These are phyloP conservation scores for Gymnocheta viridis DNA, from an alignment of 2,888 invertebrate species.

Conservation along the genomic window DNA sequence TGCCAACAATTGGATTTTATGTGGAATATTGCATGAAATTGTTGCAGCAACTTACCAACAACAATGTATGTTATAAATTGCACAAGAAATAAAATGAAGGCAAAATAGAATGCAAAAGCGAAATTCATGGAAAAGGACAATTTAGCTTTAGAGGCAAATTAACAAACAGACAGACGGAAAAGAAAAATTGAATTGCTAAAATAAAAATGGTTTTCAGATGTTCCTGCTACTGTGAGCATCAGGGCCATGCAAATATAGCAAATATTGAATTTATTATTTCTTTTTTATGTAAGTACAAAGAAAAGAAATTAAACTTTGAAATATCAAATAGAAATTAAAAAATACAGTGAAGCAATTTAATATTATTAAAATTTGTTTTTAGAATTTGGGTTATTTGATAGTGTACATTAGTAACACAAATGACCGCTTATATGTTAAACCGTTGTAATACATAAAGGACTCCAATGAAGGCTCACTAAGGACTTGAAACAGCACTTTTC, in stretches of 20 bases:
- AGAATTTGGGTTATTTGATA: too few relatives aligned
- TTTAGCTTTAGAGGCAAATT: conserved; percentile 22
- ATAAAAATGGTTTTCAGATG: conserved; percentile 22
- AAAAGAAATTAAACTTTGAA: not conserved
- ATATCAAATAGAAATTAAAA: not conserved
- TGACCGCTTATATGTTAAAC: too few relatives aligned
- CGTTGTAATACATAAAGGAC: too few relatives aligned
- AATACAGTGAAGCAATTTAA: not conserved
- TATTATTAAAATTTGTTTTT: not conserved
- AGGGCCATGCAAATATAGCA: conserved; percentile 4
- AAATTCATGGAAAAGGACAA: conserved; percentile 23
- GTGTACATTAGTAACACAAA: too few relatives aligned
- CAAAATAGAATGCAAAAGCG: conserved; percentile 22
- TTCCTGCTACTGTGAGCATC: not conserved
- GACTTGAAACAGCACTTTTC: too few relatives aligned
- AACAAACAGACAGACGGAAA: conserved; percentile 15
- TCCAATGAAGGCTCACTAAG: too few relatives aligned
- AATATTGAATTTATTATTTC: conserved; percentile 16
- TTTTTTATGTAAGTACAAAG: not conserved
- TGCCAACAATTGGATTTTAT: conserved; percentile 40
- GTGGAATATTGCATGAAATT: conserved; percentile 27
- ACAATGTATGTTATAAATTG: conserved; percentile 18
- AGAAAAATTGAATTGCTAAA: not conserved
- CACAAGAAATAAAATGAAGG: not conserved
- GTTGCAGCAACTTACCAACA: conserved; percentile 8